Evolutionary conservation across 2,888 invertebrate species (phyloP).

Genomic region (Epiblema foenella): DNA sequence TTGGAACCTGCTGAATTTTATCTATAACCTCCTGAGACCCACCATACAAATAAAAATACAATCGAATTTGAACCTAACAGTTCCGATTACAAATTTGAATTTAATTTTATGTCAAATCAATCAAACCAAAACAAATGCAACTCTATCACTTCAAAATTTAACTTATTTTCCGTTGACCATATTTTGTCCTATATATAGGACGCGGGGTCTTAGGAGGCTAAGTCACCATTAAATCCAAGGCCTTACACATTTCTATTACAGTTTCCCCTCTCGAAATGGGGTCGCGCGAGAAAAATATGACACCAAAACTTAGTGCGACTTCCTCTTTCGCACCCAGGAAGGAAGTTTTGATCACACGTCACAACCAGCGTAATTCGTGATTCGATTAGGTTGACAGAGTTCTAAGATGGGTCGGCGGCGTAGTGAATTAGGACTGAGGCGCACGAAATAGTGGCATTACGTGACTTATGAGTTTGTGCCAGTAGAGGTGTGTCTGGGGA

Average conservation of each 20-base stretch:
- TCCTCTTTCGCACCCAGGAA: slow-evolving; percentile 9
- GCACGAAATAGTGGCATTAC: slow-evolving; percentile 17
- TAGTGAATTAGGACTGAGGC: slow-evolving; percentile 44
- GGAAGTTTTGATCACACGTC: slow-evolving; percentile 44
- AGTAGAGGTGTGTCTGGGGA: slow-evolving; percentile 1
- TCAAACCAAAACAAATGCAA: too few species aligned
- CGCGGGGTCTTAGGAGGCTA: too few species aligned
- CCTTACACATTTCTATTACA: slow-evolving; percentile 1
- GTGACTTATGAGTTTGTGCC: slow-evolving; percentile 37
- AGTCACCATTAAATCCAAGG: background rate
- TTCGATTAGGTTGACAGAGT: slow-evolving; percentile 47
- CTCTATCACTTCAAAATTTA: too few species aligned
- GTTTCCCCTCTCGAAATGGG: background rate
- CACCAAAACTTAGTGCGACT: slow-evolving; percentile 26
- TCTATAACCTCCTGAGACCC: too few species aligned
- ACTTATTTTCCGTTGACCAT: too few species aligned
- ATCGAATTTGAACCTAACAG: too few species aligned
- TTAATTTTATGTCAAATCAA: too few species aligned
- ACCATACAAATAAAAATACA: too few species aligned
- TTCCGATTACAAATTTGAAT: too few species aligned
- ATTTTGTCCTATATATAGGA: too few species aligned
- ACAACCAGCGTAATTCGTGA: slow-evolving; percentile 44
- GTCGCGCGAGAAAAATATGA: slow-evolving; percentile 19
- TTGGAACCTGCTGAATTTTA: too few species aligned
- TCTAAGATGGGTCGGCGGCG: slow-evolving; percentile 42